These are phyloP conservation scores for Lindbergichthys nudifrons DNA, from an alignment of 2,797 vertebrate genomes.

Conservation along the genomic window DNA sequence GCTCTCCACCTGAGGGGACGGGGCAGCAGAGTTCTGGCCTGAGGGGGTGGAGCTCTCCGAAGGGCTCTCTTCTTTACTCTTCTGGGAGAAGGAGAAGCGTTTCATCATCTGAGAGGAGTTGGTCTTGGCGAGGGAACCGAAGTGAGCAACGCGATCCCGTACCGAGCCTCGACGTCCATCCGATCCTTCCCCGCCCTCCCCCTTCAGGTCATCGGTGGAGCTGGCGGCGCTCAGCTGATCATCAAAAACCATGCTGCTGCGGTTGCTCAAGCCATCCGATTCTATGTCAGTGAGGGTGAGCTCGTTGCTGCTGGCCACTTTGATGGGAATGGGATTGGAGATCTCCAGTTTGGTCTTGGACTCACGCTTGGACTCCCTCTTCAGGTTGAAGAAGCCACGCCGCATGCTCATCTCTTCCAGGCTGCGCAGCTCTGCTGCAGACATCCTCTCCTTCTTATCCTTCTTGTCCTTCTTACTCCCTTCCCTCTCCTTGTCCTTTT, in stretches of 20 bases:
- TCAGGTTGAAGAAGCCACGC: slow-evolving; percentile 96
- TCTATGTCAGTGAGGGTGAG: slow-evolving; percentile 95
- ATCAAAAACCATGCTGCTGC: slow-evolving; percentile 92
- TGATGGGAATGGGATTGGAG: slow-evolving; percentile 98
- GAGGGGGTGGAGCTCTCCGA: slow-evolving; percentile 95
- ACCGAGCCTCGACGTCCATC: slow-evolving; percentile 90
- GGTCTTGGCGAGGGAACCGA: slow-evolving; percentile 94
- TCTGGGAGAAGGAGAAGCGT: slow-evolving; percentile 96
- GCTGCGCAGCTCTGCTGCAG: slow-evolving; percentile 93
- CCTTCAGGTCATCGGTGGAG: slow-evolving; percentile 94
- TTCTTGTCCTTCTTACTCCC: slow-evolving; percentile 93
- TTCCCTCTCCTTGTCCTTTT: slow-evolving; percentile 93
- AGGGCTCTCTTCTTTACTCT: slow-evolving; percentile 93
- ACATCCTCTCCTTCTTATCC: slow-evolving; percentile 97
- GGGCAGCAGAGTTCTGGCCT: slow-evolving; percentile 91
- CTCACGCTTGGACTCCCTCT: slow-evolving; percentile 92
- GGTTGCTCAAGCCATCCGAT: slow-evolving; percentile 91
- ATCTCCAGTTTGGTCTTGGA: slow-evolving; percentile 94
- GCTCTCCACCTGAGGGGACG: slow-evolving; percentile 92
- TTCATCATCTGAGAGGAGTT: slow-evolving; percentile 96
- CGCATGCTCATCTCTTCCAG: slow-evolving; percentile 98
- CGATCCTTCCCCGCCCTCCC: slow-evolving; percentile 82
- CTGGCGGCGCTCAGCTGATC: slow-evolving; percentile 94
- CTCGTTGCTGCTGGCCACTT: slow-evolving; percentile 93
- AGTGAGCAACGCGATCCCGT: slow-evolving; percentile 92